Base-by-base conservation (phyloP, 2,797 vertebrate species). In the Periparus ater region DNA sequence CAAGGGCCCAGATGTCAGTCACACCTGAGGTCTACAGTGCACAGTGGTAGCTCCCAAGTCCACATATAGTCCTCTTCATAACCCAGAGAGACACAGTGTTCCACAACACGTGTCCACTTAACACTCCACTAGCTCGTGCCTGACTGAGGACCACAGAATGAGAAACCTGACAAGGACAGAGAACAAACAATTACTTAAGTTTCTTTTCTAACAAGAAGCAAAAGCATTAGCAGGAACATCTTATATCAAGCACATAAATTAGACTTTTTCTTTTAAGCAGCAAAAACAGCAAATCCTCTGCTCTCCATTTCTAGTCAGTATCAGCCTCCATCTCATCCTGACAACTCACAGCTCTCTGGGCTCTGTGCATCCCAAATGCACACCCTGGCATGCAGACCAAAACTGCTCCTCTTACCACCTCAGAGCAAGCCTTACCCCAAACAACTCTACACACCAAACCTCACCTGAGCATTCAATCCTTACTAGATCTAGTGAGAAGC, bases 381-480 rank as follows among this genome's bases (percentile, higher is more conserved):
- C 68, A 60, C 6, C 7, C 26, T 38, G 51, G 11, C 17, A 40
- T 2, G 10, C 29, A 45, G 34, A 34, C 42, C 30, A 80, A 53
- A 80, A 36, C 36, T 10, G 23, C 11, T 51, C 29, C 22, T 62
- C 73, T 71, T 40, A 53, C 14, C 5, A 38, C 29, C 73, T 78
- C 50, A 42, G 40, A 44, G 22, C 29, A 84, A 92, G 45, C 57
- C 40, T 73, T 71, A 83, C 26, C 32, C 36, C 50, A 55, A 67
- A 51, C 22, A 55, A 13, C 36, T 44, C 36, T 13, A 45, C 0
- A 0, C 5, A 29, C 26, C 26, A 45, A 44, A 54, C n/a, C 45
- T 71, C 61, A 74, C 32, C 32, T 71, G 68, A 66, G 47, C 55
- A 29, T 13, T 83, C 36, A 57, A 7, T 65, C 47, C 68, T 85